Conservation (phyloP, 2,888 invertebrate genomes). For the Acrocera orbiculus region DNA sequence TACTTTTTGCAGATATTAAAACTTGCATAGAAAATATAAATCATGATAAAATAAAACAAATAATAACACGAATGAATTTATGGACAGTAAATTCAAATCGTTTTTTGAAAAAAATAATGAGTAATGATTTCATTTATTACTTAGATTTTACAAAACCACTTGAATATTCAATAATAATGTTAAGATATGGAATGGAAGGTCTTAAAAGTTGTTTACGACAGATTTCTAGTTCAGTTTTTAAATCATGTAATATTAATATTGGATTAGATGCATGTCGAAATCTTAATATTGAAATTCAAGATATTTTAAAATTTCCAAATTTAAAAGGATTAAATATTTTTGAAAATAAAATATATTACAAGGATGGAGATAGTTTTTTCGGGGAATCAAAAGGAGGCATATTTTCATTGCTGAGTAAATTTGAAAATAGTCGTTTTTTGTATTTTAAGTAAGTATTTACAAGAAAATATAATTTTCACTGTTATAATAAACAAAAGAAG, state of each 20-base stretch:
- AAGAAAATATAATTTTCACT: no score
- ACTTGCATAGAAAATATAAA: constrained; percentile 8
- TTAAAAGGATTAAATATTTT: constrained; percentile 15
- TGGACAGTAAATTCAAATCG: constrained; percentile 27
- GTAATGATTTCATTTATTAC: constrained; percentile 44
- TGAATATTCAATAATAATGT: constrained; percentile 46
- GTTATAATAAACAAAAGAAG: no score
- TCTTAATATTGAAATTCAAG: constrained; percentile 17
- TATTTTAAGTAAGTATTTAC: constrained; percentile 21
- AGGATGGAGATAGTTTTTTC: no score
- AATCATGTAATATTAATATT: no score
- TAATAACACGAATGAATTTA: constrained; percentile 21
- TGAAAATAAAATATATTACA: no score
- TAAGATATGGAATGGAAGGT: constrained; percentile 43
- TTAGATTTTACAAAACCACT: constrained; percentile 63
- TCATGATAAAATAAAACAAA: constrained; percentile 15
- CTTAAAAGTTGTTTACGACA: constrained; percentile 38
- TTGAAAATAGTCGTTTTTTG: constrained; percentile 21
- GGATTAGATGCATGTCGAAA: no score
- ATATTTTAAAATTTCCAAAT: constrained; percentile 24
- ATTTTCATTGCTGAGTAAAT: constrained; percentile 20
- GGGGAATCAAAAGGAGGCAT: constrained; percentile 19
- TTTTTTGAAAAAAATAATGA: constrained; percentile 29
- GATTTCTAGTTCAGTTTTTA: no score
- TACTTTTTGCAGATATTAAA: constrained; percentile 15